These are phyloP conservation scores for Ophonus ardosiacus DNA, from an alignment of 2,888 invertebrate species.

Conservation along the genomic window DNA sequence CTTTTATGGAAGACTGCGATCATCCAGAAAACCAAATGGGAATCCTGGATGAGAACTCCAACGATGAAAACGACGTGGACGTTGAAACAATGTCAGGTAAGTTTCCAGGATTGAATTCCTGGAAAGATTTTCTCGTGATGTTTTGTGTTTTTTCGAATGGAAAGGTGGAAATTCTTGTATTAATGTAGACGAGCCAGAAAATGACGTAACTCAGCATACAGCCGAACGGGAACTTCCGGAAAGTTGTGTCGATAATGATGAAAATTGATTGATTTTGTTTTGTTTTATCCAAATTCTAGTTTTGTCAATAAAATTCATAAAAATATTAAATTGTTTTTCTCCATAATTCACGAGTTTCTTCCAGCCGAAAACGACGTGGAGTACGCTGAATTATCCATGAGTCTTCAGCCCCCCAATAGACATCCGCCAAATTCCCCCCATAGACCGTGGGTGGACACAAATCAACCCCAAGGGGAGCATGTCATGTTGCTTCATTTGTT, in stretches of 20 bases:
- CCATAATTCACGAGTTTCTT: conserved; percentile 59
- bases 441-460: conserved; percentile 68
- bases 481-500: conserved; percentile 80
- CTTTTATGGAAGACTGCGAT: conserved; percentile 79
- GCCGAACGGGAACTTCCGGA: conserved; percentile 42
- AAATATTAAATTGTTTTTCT: background rate
- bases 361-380: conserved; percentile 84
- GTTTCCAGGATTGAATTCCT: background rate
- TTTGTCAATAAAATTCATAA: background rate
- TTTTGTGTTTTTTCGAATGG: background rate
- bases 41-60: conserved; percentile 82
- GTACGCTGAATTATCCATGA: conserved; percentile 79
- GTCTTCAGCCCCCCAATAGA: conserved; percentile 73
- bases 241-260: conserved; percentile 35
- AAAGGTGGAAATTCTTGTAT: conserved; percentile 17
- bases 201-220: conserved; percentile 1
- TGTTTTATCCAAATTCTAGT: conserved; percentile 9
- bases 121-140: background rate
- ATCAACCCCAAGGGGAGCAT: conserved; percentile 76
- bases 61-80: conserved; percentile 92
- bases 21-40: conserved; percentile 76
- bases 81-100: conserved; percentile 90
- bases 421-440: conserved; percentile 68
- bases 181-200: conserved; percentile 27
- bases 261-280: background rate